Conservation (phyloP, 2,888 invertebrate genomes). For the Cepaea hortensis region DNA sequence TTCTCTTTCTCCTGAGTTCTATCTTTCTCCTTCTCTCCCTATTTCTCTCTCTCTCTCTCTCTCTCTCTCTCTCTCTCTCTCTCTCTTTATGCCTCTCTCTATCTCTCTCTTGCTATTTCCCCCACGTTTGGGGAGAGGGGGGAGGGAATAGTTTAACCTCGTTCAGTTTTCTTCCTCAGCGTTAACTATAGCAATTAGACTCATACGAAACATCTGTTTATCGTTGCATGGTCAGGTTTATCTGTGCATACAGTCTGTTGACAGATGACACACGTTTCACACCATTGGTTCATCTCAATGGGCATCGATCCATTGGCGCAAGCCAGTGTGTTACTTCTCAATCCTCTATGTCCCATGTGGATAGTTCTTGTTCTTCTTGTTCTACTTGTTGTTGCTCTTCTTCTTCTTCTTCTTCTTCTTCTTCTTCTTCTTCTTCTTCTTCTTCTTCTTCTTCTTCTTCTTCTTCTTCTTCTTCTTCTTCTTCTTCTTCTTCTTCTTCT, state of each 20-base stretch:
- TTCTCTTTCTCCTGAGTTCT: not conserved
- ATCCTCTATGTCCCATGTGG: not conserved
- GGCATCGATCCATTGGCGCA: not conserved
- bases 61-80: slow-evolving; percentile 2
- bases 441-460: too few species aligned
- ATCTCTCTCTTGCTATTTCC: too few species aligned
- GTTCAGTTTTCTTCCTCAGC: too few species aligned
- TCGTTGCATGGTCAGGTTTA: too few species aligned
- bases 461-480: slow-evolving; percentile 3
- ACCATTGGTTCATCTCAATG: not conserved
- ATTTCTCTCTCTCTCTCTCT: not conserved
- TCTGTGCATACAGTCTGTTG: not conserved
- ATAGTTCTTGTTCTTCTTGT: not conserved
- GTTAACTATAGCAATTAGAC: too few species aligned
- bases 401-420: slow-evolving; percentile 1
- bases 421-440: slow-evolving; percentile 18
- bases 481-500: not conserved
- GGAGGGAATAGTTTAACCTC: too few species aligned
- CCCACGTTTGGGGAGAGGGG: too few species aligned
- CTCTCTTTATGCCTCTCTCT: not conserved
- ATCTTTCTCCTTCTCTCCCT: not conserved
- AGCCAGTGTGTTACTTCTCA: not conserved
- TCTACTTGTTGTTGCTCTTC: not conserved
- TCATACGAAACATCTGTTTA: too few species aligned
- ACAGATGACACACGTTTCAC: not conserved